These are phyloP conservation scores for Anas platyrhynchos DNA, from an alignment of 2,113 vertebrate genomes.

Conservation along the genomic window DNA sequence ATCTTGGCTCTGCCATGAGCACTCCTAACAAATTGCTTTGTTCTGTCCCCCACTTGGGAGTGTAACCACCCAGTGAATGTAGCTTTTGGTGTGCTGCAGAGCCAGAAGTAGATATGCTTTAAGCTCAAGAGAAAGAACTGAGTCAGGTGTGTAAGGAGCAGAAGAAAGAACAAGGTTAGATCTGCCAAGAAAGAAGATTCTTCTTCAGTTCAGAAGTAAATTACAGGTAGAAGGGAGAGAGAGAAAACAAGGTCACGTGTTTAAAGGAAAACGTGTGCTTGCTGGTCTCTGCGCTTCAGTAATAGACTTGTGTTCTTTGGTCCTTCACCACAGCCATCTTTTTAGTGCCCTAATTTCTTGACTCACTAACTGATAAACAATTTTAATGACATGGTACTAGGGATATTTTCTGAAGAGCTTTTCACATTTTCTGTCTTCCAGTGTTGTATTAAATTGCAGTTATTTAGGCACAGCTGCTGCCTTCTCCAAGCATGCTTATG, in stretches of 20 bases:
- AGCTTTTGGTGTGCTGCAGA: not conserved
- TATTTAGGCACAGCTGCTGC: conserved; percentile 78
- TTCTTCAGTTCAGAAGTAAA: conserved; percentile 19
- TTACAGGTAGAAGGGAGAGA: not conserved
- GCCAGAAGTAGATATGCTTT: not conserved
- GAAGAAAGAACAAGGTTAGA: not conserved
- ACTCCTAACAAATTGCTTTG: rapidly evolving
- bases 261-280: not conserved
- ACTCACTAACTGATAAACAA: conserved; percentile 65
- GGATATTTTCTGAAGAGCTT: conserved; percentile 70
- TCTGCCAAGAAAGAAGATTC: not conserved
- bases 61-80: not conserved
- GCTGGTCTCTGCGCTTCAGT: not conserved
- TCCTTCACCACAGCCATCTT: conserved; percentile 28
- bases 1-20: not conserved
- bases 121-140: not conserved
- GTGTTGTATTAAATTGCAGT: conserved; percentile 74
- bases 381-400: conserved; percentile 70
- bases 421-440: conserved; percentile 54
- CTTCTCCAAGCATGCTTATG: conserved; percentile 5
- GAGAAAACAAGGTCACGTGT: not conserved
- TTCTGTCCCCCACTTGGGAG: not conserved
- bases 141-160: not conserved
- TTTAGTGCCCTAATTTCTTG: conserved; percentile 56
- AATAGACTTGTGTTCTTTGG: not conserved